Evolutionary conservation across 2,113 vertebrate species (phyloP).

Genomic region (Percina caprodes): DNA sequence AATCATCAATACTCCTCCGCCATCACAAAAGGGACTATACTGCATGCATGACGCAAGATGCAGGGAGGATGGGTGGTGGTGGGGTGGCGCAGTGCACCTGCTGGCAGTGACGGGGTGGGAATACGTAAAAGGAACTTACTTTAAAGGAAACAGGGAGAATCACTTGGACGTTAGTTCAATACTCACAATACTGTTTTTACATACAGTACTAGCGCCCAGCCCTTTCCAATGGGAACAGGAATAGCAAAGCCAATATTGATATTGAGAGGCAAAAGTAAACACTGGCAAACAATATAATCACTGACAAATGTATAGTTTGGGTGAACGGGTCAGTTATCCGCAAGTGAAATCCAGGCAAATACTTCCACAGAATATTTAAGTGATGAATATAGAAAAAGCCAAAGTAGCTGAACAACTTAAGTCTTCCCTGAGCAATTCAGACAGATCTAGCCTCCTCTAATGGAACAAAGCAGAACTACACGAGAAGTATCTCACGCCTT

Average conservation of each 20-base stretch:
- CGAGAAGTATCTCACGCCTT: slow-evolving; percentile 40
- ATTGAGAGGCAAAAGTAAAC: slow-evolving; percentile 65
- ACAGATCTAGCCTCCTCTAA: slow-evolving; percentile 70
- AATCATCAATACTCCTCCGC: slow-evolving; percentile 93
- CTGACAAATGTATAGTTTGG: slow-evolving; percentile 30
- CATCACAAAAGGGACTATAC: slow-evolving; percentile 91
- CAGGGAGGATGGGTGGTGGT: slow-evolving; percentile 26
- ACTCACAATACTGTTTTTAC: slow-evolving; percentile 61
- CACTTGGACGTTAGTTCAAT: slow-evolving; percentile 60
- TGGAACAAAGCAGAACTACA: slow-evolving; percentile 66
- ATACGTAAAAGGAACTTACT: neutral
- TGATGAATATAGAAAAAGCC: slow-evolving; percentile 84
- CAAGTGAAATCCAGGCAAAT: slow-evolving; percentile 87
- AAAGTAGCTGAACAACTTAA: slow-evolving; percentile 88
- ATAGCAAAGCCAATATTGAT: slow-evolving; percentile 71
- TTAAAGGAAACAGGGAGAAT: slow-evolving; percentile 48
- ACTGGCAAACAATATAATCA: slow-evolving; percentile 59
- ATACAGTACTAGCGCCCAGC: slow-evolving; percentile 55
- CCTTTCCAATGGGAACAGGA: slow-evolving; percentile 55
- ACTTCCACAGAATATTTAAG: slow-evolving; percentile 84
- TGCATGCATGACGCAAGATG: slow-evolving; percentile 91
- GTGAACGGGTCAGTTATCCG: slow-evolving; percentile 81
- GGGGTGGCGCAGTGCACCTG: slow-evolving; percentile 13
- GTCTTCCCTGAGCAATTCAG: slow-evolving; percentile 90
- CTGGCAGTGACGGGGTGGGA: slow-evolving; percentile 65